These are phyloP conservation scores for Napeogenes sylphis DNA, from an alignment of 2,888 invertebrate genomes.

Conservation along the genomic window DNA sequence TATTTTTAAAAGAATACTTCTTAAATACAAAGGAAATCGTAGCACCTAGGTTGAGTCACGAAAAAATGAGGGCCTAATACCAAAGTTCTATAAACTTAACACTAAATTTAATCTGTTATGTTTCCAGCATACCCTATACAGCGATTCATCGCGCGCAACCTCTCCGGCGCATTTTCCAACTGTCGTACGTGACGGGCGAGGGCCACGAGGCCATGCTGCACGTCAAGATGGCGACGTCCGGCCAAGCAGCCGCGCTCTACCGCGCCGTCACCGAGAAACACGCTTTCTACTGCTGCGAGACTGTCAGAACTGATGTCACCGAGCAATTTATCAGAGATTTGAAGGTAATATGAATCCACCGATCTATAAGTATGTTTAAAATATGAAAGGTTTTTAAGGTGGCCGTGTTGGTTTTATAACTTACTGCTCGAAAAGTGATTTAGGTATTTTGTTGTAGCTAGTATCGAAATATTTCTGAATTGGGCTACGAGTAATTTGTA, in stretches of 20 bases:
- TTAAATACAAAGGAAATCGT: no score
- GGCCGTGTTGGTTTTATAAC: no score
- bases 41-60: no score
- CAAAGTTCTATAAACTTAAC: background rate
- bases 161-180: constrained; percentile 84
- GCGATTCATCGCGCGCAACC: constrained; percentile 89
- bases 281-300: constrained; percentile 95
- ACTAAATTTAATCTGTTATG: constrained; percentile 9
- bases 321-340: constrained; percentile 93
- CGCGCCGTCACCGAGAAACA: constrained; percentile 94
- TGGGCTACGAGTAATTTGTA: no score
- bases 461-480: no score
- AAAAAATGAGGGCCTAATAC: background rate
- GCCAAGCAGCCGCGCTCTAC: constrained; percentile 89
- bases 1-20: no score
- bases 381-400: background rate
- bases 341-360: constrained; percentile 73
- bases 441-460: no score
- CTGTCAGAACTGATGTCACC: constrained; percentile 90
- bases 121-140: constrained; percentile 86
- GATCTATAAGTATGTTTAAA: background rate
- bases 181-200: constrained; percentile 84
- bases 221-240: constrained; percentile 88
- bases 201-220: constrained; percentile 83
- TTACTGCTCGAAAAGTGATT: no score